A percentile compares a stretch with the other conserved stretches of the same genome.
Conservation (phyloP, 2,113 vertebrate genomes). For the Thymallus thymallus region DNA sequence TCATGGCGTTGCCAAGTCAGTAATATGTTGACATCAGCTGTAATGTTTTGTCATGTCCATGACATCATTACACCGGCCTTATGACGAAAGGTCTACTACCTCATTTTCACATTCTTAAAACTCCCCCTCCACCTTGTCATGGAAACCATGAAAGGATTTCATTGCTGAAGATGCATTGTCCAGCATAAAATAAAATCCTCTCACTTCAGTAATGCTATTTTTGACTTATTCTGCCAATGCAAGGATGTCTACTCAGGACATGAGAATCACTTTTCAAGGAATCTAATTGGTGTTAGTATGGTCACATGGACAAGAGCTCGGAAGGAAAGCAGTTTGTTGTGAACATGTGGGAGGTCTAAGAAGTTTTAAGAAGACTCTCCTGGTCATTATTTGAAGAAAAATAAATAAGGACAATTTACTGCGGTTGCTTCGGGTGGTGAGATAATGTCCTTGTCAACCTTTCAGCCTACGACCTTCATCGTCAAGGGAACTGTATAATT, state of each 20-base stretch:
- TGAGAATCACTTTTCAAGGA: too few species aligned
- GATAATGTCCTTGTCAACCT: slow-evolving; percentile 41
- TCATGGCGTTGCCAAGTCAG: slow-evolving; percentile 4
- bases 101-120: neutral
- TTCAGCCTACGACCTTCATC: slow-evolving; percentile 6
- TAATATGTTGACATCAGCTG: slow-evolving; percentile 15
- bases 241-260: too few species aligned
- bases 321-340: too few species aligned
- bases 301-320: too few species aligned
- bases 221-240: too few species aligned
- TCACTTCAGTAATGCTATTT: too few species aligned
- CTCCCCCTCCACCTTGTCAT: too few species aligned
- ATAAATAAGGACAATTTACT: slow-evolving; percentile 38
- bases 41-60: slow-evolving; percentile 20
- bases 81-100: neutral
- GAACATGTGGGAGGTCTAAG: slow-evolving; percentile 30
- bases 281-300: too few species aligned
- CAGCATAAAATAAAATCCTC: too few species aligned
- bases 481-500: too few species aligned
- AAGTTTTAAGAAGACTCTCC: slow-evolving; percentile 35
- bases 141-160: too few species aligned
- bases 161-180: too few species aligned
- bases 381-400: slow-evolving; percentile 30
- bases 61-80: neutral
- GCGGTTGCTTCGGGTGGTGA: slow-evolving; percentile 37